A percentile compares a stretch with the other conserved stretches of the same genome.
Evolutionary conservation across 2,113 vertebrate genomes (phyloP).

Genomic region (Etheostoma spectabile): DNA sequence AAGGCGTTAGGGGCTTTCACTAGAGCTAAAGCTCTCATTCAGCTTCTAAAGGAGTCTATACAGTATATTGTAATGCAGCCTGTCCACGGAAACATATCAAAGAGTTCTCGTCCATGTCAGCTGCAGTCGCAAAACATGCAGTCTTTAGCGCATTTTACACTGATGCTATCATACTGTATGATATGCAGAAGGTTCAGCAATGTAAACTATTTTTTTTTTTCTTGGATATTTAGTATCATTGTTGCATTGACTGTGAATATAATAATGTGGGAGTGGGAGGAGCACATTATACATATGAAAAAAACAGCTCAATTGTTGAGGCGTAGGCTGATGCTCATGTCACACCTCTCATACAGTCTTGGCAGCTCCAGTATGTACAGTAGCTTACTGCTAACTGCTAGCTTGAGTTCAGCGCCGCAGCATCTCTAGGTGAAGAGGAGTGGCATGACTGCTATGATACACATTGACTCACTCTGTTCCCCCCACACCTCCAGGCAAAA

Average conservation of each 20-base stretch:
- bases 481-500: slow-evolving; percentile 58
- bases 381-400: slow-evolving; percentile 22
- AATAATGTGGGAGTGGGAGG: slow-evolving; percentile 6
- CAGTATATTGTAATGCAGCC: slow-evolving; percentile 6
- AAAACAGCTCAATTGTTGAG: slow-evolving; percentile 39
- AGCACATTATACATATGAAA: slow-evolving; percentile 21
- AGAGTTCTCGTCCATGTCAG: background rate
- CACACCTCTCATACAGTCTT: slow-evolving; percentile 59
- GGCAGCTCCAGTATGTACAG: slow-evolving; percentile 32
- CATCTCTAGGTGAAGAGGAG: slow-evolving; percentile 44
- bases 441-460: slow-evolving; percentile 35
- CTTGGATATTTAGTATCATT: slow-evolving; percentile 17
- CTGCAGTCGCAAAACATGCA: background rate
- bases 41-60: slow-evolving; percentile 11
- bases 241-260: slow-evolving; percentile 12
- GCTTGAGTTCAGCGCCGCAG: slow-evolving; percentile 45
- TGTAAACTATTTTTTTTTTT: background rate
- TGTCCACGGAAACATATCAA: background rate
- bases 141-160: background rate
- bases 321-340: slow-evolving; percentile 63
- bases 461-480: slow-evolving; percentile 55
- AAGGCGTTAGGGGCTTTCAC: slow-evolving; percentile 28
- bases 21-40: slow-evolving; percentile 29
- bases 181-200: background rate
- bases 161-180: background rate